Evolutionary conservation across 2,888 invertebrate species (phyloP), one percentile per base, ranked within the genome.

Genomic region (Drosophila vallismaia): DNA sequence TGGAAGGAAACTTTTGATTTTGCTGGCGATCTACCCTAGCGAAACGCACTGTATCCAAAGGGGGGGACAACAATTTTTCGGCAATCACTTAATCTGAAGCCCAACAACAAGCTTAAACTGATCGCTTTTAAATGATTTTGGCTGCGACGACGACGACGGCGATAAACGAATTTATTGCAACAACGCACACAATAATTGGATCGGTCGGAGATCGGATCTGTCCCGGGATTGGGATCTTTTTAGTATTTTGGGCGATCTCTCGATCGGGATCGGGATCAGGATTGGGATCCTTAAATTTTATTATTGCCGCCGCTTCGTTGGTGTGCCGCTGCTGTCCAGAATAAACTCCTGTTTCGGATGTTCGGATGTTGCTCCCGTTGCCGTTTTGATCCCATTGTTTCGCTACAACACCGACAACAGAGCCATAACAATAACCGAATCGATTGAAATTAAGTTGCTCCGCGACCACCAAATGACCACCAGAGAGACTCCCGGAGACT

Each of bases 81-180:
- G 71, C 80, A 87, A 90, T 89, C 85, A 86, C 88, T 89, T 90
- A 88, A 90, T 89, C 89, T 89, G 66, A 71, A 56, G 66, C 66
- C 42, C 36, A 68, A 36, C 49, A 49, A 46, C 42, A 52, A 70
- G 44, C 72, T 50, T 64, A 77, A 81, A 75, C 74, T 59, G 86
- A 90, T 86, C 89, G 76, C 74, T 81, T 76, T 79, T 79, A 88
- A 86, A 84, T 85, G 89, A 88, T 88, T 88, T 87, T 76, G 73
- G 88, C 81, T 82, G 85, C 79, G 71, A 85, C 63, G 45, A 86
- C 87, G 88, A 19, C 62, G 55, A 67, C 79, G 89, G 90, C 89
- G 90, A 90, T 90, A 89, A 90, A 90, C 89, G 90, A 90, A 90
- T 90, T 90, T 90, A 90, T 90, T 90, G 89, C 90, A 87, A 86